Base-by-base conservation (phyloP, 2,797 vertebrate species). In the Chelon auratus region DNA sequence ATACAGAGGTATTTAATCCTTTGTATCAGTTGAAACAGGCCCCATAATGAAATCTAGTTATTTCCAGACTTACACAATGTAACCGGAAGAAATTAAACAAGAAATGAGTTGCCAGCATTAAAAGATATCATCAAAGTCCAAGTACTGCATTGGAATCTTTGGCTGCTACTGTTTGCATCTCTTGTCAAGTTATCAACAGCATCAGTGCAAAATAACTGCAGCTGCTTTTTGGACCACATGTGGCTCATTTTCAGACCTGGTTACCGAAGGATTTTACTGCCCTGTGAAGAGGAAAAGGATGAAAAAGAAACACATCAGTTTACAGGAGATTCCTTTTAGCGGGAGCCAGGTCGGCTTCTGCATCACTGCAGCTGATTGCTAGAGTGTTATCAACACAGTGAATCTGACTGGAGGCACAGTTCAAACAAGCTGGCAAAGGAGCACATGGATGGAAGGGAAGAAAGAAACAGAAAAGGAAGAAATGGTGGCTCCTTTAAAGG, bases 291-390 rank as follows among this genome's bases (percentile, higher is more conserved):
- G 62, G 55, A 72, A 64, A 17, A 11, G 54, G 75, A 73, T 56
- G 50, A 58, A 71, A 71, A 17, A 33, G 55, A 80, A 71, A 54
- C 30, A 26, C 42, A 4, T 1, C 54, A 13, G 75, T 65, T 85
- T 71, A 68, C 17, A 15, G 77, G 65, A 40, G 36, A 72, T 77
- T 75, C 74, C 70, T 83, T 89, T 40, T 36, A 86, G 72, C 37
- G 12, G n/a, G 64, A 80, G 84, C 86, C 88, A 88, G 72, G 58
- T 86, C 36, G 0, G 59, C 62, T 8, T 65, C 50, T 42, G 59
- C 48, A 79, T 83, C 67, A 45, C 9, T 61, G 40, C 4, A n/a
- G 68, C 78, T 83, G 83, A 86, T 85, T 75, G 72, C 78, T 42
- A 54, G 43, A 30, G 42, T 0, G n/a, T 60, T 84, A 89, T 86